Evolutionary conservation across 2,113 vertebrate genomes (phyloP).

Genomic region (Stercorarius parasiticus): DNA sequence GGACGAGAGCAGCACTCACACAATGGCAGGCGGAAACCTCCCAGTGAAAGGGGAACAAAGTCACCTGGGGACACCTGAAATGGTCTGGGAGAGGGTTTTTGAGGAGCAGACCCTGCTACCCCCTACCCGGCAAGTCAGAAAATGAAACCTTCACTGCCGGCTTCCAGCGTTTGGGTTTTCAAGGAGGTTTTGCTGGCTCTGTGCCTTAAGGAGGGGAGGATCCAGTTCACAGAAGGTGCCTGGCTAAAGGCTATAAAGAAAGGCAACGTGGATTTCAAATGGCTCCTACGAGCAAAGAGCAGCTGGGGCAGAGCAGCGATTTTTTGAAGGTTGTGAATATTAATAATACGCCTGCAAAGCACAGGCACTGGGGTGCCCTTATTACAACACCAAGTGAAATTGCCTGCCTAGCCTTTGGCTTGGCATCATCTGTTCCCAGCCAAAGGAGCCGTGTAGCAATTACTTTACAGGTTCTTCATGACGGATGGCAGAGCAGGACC

Average conservation of each 20-base stretch:
- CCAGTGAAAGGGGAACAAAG: not conserved
- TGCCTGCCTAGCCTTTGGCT: not conserved
- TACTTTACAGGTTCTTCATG: not conserved
- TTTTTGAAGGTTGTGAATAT: not conserved
- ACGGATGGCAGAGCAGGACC: not conserved
- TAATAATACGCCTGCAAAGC: not conserved
- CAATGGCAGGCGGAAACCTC: not conserved
- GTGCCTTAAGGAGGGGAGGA: not conserved
- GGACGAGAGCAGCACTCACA: fast-evolving
- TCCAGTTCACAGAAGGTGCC: not conserved
- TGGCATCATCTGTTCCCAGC: not conserved
- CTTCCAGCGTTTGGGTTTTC: not conserved
- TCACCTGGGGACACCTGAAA: not conserved
- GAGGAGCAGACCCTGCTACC: not conserved
- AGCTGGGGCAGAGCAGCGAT: not conserved
- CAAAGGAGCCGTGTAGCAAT: not conserved
- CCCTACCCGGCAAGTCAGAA: not conserved
- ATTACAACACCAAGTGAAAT: not conserved
- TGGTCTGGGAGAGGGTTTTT: not conserved
- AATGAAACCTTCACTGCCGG: not conserved
- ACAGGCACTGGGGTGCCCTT: not conserved
- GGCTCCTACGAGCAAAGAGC: not conserved
- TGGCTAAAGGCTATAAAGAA: not conserved
- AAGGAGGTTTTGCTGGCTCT: not conserved
- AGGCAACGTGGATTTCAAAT: not conserved